Evolutionary conservation across 2,888 invertebrate genomes (phyloP).

Genomic region (Carcina quercana): DNA sequence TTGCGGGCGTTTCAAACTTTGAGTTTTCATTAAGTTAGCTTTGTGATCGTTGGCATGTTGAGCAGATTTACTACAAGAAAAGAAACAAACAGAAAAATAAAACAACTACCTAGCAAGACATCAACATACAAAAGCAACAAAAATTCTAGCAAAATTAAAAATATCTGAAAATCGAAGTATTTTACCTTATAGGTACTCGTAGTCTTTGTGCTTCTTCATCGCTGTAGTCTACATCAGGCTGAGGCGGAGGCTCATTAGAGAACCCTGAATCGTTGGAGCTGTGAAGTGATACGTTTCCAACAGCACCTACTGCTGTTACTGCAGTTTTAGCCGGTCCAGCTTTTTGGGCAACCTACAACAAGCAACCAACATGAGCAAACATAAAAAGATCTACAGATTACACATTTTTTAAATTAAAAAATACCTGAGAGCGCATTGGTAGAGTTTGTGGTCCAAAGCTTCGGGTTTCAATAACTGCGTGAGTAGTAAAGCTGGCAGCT

Average conservation of each 20-base stretch:
- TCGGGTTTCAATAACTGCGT: conserved; percentile 62
- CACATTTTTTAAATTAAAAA: background rate
- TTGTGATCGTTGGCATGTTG: conserved; percentile 49
- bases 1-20: conserved; percentile 61
- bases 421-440: conserved; percentile 65
- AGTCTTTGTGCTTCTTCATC: conserved; percentile 86
- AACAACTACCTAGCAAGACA: too few relatives aligned
- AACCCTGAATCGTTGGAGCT: conserved; percentile 95
- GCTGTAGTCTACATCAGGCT: conserved; percentile 92
- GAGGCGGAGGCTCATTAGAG: conserved; percentile 90
- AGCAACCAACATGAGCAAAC: background rate
- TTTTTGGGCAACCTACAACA: conserved; percentile 52
- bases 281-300: conserved; percentile 86
- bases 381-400: background rate
- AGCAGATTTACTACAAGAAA: conserved; percentile 63
- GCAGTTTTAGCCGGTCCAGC: conserved; percentile 63
- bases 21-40: conserved; percentile 64
- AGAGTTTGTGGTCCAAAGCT: conserved; percentile 67
- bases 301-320: conserved; percentile 64
- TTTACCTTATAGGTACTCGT: conserved; percentile 77
- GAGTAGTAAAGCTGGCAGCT: conserved; percentile 73
- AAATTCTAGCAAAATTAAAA: conserved; percentile 10
- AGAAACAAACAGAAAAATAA: too few relatives aligned
- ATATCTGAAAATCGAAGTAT: conserved; percentile 15
- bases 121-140: conserved; percentile 17